Evolutionary conservation across 2,888 invertebrate species (phyloP).

Genomic region (Unio delphinus): DNA sequence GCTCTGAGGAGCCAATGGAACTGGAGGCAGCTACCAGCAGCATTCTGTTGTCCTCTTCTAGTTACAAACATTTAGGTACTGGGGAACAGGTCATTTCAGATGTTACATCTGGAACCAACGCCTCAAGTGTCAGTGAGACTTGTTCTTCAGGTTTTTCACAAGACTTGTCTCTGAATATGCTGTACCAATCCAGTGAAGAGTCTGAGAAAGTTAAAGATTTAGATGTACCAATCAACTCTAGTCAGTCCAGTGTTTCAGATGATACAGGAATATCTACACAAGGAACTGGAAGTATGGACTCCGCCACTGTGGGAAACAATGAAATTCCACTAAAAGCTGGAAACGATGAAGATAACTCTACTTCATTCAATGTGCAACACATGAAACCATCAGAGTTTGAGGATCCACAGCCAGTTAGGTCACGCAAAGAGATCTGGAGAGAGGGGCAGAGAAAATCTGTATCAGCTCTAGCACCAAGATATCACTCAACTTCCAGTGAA

Average conservation of each 20-base stretch:
- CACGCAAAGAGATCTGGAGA: slow-evolving; percentile 27
- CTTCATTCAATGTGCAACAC: background rate
- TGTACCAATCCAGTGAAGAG: no score
- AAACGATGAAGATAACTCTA: slow-evolving; percentile 1
- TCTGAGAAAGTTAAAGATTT: no score
- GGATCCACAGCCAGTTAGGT: slow-evolving; percentile 2
- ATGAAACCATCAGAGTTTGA: background rate
- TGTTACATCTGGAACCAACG: background rate
- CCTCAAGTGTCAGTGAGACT: background rate
- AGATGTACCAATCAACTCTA: no score
- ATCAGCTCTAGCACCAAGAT: slow-evolving; percentile 72
- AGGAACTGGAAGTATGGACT: no score
- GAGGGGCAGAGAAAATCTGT: slow-evolving; percentile 39
- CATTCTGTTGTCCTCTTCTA: background rate
- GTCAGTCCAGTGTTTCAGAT: no score
- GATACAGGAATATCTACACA: no score
- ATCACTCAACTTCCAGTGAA: slow-evolving; percentile 73
- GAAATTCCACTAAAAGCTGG: background rate
- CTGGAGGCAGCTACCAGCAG: background rate
- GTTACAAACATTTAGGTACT: background rate
- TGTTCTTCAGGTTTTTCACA: background rate
- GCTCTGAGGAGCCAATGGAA: background rate
- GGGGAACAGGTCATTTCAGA: background rate
- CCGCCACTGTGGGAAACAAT: no score
- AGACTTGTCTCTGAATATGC: no score